These are phyloP conservation scores for Tipula helvola DNA, from an alignment of 2,888 invertebrate species.

Conservation along the genomic window DNA sequence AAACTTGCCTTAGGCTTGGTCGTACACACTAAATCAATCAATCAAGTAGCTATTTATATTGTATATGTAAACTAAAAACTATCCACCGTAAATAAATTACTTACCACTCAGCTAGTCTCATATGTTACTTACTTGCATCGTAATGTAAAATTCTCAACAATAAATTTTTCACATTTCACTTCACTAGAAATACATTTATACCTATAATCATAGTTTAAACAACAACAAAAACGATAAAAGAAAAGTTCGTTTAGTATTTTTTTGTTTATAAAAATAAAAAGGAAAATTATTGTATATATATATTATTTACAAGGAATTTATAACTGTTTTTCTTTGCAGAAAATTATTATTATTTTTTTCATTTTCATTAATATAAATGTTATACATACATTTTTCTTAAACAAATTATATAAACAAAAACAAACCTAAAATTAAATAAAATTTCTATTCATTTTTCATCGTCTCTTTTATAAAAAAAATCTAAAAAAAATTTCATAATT, in stretches of 20 bases:
- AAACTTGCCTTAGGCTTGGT: too few relatives aligned
- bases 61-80: too few relatives aligned
- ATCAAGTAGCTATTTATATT: too few relatives aligned
- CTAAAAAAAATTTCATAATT: background rate
- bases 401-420: background rate
- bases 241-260: background rate
- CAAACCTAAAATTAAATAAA: background rate
- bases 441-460: background rate
- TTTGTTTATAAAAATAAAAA: background rate
- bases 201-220: background rate
- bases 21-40: too few relatives aligned
- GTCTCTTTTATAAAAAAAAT: background rate
- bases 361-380: background rate
- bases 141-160: background rate
- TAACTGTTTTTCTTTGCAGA: background rate
- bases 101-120: background rate
- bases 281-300: background rate
- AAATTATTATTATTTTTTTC: background rate
- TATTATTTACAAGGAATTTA: constrained; percentile 4
- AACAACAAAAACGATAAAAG: background rate
- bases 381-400: background rate
- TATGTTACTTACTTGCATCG: background rate
- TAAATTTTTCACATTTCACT: background rate
- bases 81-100: background rate
- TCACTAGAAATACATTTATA: background rate